Evolutionary conservation across 2,113 vertebrate species (phyloP), one percentile per base, ranked within the genome.

Genomic region (Phylloscopus whistleri): DNA sequence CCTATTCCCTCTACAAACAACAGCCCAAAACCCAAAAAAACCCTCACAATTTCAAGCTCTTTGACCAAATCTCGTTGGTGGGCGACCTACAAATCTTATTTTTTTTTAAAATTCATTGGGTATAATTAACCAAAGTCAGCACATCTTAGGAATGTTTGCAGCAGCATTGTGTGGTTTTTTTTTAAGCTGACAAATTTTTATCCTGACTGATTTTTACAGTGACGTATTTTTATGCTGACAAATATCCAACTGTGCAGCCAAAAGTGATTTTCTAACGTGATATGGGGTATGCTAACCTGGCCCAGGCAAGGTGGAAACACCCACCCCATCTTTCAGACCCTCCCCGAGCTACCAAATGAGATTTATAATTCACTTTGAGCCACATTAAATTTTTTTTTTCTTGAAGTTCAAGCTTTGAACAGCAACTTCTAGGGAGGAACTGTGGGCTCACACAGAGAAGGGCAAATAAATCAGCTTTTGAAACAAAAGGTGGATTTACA

Each of bases 361-460:
- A 33, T 28, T 39, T n/a, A 1, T 7, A 39, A 74, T 23, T 67
- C 64, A 35, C 33, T 16, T 0, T 1, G 8, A 39, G 37, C 5
- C 6, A 22, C 4, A 31, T 11, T 4, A 9, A 62, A 58, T 28
- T 6, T 12, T 16, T 22, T 81, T 20, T 6, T 23, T 60, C 13
- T 11, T 8, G 8, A 24, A 58, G 27, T 43, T 58, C 62, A 16
- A 24, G 46, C 26, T 76, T 44, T 13, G 26, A 80, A 52, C 20
- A 43, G 52, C 30, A 68, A 30, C 6, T 58, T 18, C 1, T 5
- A 8, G 3, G 19, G 35, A 33, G 53, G 56, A 88, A 21, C 2
- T 3, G 3, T 0, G 16, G 19, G 18, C 3, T 22, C 35, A 17
- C 13, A 17, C 11, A 63, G 31, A 7, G 0, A 7, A 27, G 0